Evolutionary conservation across 2,888 invertebrate genomes (phyloP).

Genomic region (Tinea pellionella): DNA sequence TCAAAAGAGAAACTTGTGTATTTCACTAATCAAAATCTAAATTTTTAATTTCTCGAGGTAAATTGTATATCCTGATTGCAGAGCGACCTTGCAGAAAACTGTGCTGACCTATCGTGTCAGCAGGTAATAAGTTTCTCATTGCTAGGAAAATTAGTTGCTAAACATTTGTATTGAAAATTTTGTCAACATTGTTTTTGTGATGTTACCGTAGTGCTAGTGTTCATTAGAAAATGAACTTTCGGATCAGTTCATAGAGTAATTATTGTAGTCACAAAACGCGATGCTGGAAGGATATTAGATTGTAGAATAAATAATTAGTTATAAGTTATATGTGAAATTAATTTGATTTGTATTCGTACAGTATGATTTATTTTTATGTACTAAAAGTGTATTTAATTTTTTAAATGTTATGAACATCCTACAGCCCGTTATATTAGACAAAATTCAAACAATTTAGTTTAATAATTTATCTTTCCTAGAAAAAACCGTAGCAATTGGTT

Average conservation of each 20-base stretch:
- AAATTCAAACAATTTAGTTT: not conserved
- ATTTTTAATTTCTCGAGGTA: constrained; percentile 22
- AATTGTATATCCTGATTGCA: constrained; percentile 59
- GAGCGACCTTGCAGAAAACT: constrained; percentile 66
- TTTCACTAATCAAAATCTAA: not conserved
- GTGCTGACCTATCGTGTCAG: constrained; percentile 70
- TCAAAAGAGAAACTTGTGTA: not conserved
- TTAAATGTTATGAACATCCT: not conserved
- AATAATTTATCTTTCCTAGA: not conserved
- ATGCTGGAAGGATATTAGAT: not conserved
- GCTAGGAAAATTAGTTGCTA: constrained; percentile 48
- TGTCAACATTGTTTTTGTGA: not conserved
- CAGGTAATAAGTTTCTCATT: constrained; percentile 58
- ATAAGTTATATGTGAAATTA: not conserved
- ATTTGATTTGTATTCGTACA: not conserved
- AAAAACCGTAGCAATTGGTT: not conserved
- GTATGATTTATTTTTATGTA: not conserved
- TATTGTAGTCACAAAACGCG: not conserved
- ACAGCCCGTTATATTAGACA: constrained; percentile 8
- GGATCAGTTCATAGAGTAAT: not conserved
- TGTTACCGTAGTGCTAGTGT: constrained; percentile 11
- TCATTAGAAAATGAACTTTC: not conserved
- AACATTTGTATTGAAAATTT: not conserved
- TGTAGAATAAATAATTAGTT: not conserved
- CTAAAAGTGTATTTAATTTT: not conserved